These are phyloP conservation scores for Heliconius eleuchia DNA, from an alignment of 1,140 invertebrate genomes.

Conservation along the genomic window DNA sequence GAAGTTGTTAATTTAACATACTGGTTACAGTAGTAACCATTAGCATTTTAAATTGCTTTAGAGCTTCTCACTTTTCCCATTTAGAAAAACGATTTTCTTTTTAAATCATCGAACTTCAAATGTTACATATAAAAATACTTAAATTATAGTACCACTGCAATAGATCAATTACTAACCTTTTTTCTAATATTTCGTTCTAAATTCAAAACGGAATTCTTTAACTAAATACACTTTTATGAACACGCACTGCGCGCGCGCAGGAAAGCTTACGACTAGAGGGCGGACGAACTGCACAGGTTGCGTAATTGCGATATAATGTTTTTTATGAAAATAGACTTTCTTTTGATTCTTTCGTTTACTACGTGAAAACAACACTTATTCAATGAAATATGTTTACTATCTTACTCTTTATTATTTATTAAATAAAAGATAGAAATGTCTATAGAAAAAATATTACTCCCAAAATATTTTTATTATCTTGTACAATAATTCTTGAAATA, in stretches of 20 bases:
- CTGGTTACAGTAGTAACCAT: too few species aligned
- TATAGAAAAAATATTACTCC: not conserved
- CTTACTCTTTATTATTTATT: too few species aligned
- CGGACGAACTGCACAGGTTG: constrained; percentile 24
- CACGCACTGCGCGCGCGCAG: constrained; percentile 30
- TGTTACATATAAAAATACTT: too few species aligned
- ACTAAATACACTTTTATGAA: constrained; percentile 5
- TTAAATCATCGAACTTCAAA: too few species aligned
- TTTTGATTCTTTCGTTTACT: not conserved
- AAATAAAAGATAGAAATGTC: too few species aligned
- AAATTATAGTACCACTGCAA: not conserved
- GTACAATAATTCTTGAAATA: too few species aligned
- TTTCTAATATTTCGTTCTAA: not conserved
- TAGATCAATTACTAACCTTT: constrained; percentile 42
- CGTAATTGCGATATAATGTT: constrained; percentile 27
- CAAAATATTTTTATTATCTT: not conserved
- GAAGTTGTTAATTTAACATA: too few species aligned
- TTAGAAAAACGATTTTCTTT: too few species aligned
- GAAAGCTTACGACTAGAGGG: constrained; percentile 34
- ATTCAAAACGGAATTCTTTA: constrained; percentile 2
- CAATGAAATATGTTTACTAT: not conserved
- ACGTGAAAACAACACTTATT: not conserved
- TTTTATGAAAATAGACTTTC: constrained; percentile 15
- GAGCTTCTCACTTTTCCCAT: too few species aligned
- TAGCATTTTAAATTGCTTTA: too few species aligned